Conservation (phyloP, 2,797 vertebrate genomes). For the Gymnocypris eckloni region DNA sequence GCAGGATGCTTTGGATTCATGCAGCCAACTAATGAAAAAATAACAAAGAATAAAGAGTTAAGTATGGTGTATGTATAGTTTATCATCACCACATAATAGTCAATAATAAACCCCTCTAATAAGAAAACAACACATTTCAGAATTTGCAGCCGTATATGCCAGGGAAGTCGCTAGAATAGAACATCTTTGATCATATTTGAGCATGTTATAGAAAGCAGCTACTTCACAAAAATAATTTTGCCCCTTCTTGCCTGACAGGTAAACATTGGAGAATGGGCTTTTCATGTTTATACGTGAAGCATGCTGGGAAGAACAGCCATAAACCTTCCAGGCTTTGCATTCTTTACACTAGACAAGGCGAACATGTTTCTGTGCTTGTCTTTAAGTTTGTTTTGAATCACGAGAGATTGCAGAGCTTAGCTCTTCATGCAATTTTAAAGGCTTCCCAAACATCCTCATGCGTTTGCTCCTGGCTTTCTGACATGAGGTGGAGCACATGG, state of each 20-base stretch:
- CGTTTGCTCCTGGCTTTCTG: constrained; percentile 29
- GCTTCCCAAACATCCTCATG: constrained; percentile 19
- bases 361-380: neutral
- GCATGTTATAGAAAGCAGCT: neutral
- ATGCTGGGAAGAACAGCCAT: neutral
- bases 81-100: neutral
- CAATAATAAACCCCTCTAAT: neutral
- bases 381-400: constrained; percentile 36
- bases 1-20: neutral
- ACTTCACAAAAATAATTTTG: neutral
- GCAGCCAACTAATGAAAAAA: neutral
- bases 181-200: constrained; percentile 17
- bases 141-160: neutral
- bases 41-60: neutral
- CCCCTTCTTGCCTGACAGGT: neutral
- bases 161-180: neutral
- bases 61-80: neutral
- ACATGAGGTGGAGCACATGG: constrained; percentile 3
- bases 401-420: constrained; percentile 23
- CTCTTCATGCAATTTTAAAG: constrained; percentile 34
- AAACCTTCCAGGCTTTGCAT: neutral
- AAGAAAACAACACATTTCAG: neutral
- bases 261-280: constrained; percentile 5
- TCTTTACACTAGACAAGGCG: constrained; percentile 11
- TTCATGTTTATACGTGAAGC: constrained; percentile 13